Conservation (phyloP, 2,888 invertebrate genomes). For the Sisyra nigra region DNA sequence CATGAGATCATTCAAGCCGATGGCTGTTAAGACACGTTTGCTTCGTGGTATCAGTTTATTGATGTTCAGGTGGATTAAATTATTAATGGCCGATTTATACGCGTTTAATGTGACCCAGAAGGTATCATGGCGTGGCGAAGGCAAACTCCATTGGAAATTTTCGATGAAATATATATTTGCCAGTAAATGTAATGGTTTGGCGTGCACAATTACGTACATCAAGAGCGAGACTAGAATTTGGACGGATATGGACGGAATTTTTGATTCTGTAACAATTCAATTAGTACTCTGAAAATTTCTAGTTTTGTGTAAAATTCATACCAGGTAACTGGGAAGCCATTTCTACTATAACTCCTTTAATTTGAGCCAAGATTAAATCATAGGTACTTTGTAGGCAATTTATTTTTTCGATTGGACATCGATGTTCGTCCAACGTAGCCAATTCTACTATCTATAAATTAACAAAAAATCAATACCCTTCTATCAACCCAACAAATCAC, state of each 20-base stretch:
- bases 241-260: conserved; percentile 21
- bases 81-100: conserved; percentile 17
- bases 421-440: conserved; percentile 25
- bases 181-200: conserved; percentile 25
- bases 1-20: conserved; percentile 14
- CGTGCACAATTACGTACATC: conserved; percentile 26
- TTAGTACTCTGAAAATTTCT: neutral
- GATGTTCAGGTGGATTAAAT: conserved; percentile 13
- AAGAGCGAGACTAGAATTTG: conserved; percentile 26
- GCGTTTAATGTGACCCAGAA: conserved; percentile 17
- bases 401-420: conserved; percentile 28
- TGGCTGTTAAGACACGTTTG: conserved; percentile 14
- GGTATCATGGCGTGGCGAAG: conserved; percentile 13
- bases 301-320: conserved; percentile 13
- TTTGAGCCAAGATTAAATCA: conserved; percentile 29
- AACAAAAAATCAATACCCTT: neutral
- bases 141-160: conserved; percentile 21
- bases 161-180: conserved; percentile 29
- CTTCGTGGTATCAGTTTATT: conserved; percentile 14
- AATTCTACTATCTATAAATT: conserved; percentile 27
- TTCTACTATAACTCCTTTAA: conserved; percentile 27
- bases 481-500: neutral
- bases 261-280: conserved; percentile 15
- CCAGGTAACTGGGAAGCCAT: conserved; percentile 22
- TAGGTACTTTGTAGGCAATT: conserved; percentile 27